Conservation (phyloP, 2,113 vertebrate genomes). For the Anolis carolinensis region DNA sequence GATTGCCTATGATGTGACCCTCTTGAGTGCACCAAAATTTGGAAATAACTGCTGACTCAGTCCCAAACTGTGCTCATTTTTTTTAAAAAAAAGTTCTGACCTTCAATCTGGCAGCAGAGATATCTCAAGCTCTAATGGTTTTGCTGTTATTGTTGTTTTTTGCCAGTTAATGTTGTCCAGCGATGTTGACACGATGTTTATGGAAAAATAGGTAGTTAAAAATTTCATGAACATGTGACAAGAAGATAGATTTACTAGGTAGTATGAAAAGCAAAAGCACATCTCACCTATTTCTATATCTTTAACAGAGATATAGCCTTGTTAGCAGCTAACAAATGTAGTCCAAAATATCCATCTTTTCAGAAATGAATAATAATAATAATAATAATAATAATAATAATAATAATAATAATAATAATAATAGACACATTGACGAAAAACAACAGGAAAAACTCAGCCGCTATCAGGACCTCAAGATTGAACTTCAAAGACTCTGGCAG, state of each 20-base stretch:
- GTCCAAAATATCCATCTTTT: too few relatives aligned
- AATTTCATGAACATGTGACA: background rate
- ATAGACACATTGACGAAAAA: too few relatives aligned
- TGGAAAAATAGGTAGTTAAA: conserved; percentile 42
- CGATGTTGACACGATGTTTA: background rate
- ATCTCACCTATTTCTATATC: background rate
- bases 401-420: too few relatives aligned
- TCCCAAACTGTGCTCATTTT: background rate
- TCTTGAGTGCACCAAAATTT: background rate
- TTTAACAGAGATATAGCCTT: background rate
- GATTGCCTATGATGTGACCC: background rate
- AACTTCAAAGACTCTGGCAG: too few relatives aligned
- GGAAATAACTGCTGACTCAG: background rate
- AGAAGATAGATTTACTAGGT: background rate
- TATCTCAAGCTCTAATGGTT: conserved; percentile 19
- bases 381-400: too few relatives aligned
- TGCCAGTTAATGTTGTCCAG: conserved; percentile 39
- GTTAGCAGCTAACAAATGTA: too few relatives aligned
- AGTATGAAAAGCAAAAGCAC: too few relatives aligned
- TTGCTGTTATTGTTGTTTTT: background rate
- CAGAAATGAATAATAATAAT: background rate
- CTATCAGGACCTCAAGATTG: too few relatives aligned
- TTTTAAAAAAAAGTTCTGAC: background rate
- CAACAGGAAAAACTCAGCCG: too few relatives aligned
- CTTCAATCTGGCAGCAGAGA: conserved; percentile 26